These are phyloP conservation scores for Geotrypetes seraphini DNA, from an alignment of 2,797 vertebrate genomes.

Conservation along the genomic window DNA sequence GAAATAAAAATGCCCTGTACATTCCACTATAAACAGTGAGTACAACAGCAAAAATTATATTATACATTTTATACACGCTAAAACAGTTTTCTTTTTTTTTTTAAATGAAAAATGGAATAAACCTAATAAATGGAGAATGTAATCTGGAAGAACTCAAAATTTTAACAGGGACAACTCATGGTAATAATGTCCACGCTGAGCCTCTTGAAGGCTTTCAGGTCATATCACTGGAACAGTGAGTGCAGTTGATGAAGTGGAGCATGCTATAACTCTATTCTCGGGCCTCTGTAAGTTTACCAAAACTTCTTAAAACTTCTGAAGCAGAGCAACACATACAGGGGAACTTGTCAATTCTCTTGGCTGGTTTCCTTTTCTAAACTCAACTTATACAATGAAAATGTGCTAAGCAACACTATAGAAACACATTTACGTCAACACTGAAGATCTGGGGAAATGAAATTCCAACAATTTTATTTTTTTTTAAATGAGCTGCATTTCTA, in stretches of 20 bases:
- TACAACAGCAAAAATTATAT: conserved; percentile 93
- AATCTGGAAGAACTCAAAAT: conserved; percentile 63
- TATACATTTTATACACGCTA: conserved; percentile 98
- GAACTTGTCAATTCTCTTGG: conserved; percentile 33
- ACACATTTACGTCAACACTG: conserved; percentile 86
- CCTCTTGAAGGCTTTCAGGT: conserved; percentile 51
- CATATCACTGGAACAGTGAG: conserved; percentile 46
- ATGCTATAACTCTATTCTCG: conserved; percentile 62
- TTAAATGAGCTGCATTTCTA: conserved; percentile 73
- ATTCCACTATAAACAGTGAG: conserved; percentile 90
- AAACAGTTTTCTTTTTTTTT: conserved; percentile 67
- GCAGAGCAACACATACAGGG: conserved; percentile 46
- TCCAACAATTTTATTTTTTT: conserved; percentile 64
- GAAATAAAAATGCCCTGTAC: conserved; percentile 99
- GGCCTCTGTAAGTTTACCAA: conserved; percentile 44
- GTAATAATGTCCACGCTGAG: conserved; percentile 47
- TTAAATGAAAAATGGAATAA: conserved; percentile 57
- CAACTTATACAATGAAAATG: conserved; percentile 76
- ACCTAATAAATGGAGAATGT: conserved; percentile 62
- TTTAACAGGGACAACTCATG: conserved; percentile 56
- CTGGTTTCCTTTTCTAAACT: conserved; percentile 53
- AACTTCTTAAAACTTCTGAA: conserved; percentile 42
- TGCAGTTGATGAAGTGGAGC: conserved; percentile 62
- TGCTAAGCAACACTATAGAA: conserved; percentile 85
- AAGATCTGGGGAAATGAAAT: conserved; percentile 71